phyloP scores from a whole-genome alignment of 2,113 vertebrate species.

The Triplophysa rosa region DNA sequence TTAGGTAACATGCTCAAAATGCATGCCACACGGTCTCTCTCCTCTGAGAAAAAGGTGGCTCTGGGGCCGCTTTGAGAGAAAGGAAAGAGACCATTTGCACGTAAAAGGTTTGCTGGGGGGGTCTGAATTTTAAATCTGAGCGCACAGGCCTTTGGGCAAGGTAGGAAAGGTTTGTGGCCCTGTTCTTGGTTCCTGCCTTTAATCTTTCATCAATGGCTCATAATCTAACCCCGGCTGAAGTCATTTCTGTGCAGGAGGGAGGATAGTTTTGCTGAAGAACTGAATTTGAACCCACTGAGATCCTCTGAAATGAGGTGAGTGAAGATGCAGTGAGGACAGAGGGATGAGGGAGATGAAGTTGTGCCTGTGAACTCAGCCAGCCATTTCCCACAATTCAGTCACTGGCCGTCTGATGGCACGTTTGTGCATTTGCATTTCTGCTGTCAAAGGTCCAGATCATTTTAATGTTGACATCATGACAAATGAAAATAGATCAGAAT shows the following conservation, averaged over 20 bases:
- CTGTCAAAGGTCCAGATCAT: slow-evolving; percentile 8
- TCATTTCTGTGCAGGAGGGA: slow-evolving; percentile 22
- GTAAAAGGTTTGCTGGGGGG: slow-evolving; percentile 54
- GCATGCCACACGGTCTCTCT: neutral
- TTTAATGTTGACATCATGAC: slow-evolving; percentile 61
- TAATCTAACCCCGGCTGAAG: slow-evolving; percentile 56
- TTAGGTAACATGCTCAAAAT: slow-evolving; percentile 23
- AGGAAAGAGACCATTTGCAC: slow-evolving; percentile 30
- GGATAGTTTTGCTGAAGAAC: slow-evolving; percentile 60
- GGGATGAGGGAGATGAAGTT: slow-evolving; percentile 39
- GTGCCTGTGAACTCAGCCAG: slow-evolving; percentile 33
- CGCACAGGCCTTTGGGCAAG: slow-evolving; percentile 46
- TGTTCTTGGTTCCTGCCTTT: slow-evolving; percentile 50
- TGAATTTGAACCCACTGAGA: slow-evolving; percentile 65
- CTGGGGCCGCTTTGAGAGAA: slow-evolving; percentile 27
- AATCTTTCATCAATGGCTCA: slow-evolving; percentile 69
- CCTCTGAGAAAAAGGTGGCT: slow-evolving; percentile 19
- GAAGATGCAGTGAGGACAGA: slow-evolving; percentile 58
- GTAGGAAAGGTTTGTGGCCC: slow-evolving; percentile 38
- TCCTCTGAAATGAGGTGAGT: slow-evolving; percentile 58
- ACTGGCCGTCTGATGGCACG: slow-evolving; percentile 28
- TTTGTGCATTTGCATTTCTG: slow-evolving; percentile 10
- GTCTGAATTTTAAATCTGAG: neutral
- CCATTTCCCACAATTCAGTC: neutral
- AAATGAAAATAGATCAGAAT: slow-evolving; percentile 69